Evolutionary conservation across 1,140 invertebrate genomes (phyloP), one percentile per base, ranked within the genome.

Genomic region (Diabrotica virgifera): DNA sequence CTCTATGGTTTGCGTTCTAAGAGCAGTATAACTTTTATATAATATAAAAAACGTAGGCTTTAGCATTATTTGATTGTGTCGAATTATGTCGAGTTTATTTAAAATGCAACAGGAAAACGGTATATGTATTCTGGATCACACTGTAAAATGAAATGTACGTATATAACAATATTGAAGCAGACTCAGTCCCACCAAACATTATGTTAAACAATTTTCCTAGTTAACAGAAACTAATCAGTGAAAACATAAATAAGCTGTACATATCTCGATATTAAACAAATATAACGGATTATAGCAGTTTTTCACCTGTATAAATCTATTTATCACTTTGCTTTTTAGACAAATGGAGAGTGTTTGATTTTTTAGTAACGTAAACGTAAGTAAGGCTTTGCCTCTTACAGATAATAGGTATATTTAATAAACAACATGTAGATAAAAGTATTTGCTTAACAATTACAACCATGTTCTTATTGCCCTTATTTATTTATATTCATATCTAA

Each of bases 251-350:
- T n/a, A 66, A 63, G 53, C 70, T 72, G 69, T 53, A 68, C 69
- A 66, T 54, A 69, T 65, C 55, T 69, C 46, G 52, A 24, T 59
- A 59, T 38, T 59, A 6, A 46, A 59, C 40, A 53, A 6, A 68
- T 68, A 70, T 63, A 53, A 69, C 66, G 61, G 56, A 64, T 37
- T 70, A 64, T 67, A 67, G 52, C 70, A 71, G 71, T 69, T 64
- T 68, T 68, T 68, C 40, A 67, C 67, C 65, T 65, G 67, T 72
- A 69, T 70, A 72, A 72, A 72, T 71, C 69, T 71, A 72, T 64
- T 70, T 74, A 75, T 75, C 72, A 75, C 72, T 70, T 75, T 75
- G 61, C 66, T 50, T 72, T 62, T 70, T 65, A 56, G 69, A 63
- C 8, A 59, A 40, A 62, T 70, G 67, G 71, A 72, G 65, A 68